Evolutionary conservation across 2,888 invertebrate genomes (phyloP), one percentile per base, ranked within the genome.

Genomic region (Galerucella nymphaeae): DNA sequence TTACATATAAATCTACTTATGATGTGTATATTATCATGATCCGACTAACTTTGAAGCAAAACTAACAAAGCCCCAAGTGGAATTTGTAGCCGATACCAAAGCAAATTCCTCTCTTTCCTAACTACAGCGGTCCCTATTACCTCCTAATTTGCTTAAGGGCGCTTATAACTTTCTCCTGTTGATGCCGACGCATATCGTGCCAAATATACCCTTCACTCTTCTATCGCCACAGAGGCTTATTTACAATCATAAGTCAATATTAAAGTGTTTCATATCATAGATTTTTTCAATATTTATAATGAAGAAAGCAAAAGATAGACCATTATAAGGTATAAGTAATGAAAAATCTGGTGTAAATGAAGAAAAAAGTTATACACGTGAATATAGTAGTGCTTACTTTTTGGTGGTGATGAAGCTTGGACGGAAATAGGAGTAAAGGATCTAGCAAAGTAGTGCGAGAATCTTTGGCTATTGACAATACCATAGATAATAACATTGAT

Each of bases 121-220:
- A 64, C 63, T 30, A 70, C 16, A 63, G 14, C 63, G 53, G 42
- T 55, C 62, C 45, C 53, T 69, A 70, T 70, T 70, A 70, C 70
- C 70, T 70, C 57, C 70, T 70, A 70, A 70, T 70, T 63, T 70
- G 70, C 63, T 70, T 64, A 70, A 70, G 63, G 63, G 64, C 70
- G 20, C 63, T 55, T 48, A 42, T 63, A 63, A 64, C 70, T 63
- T 70, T 70, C 70, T 18, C 57, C 57, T 18, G 42, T 38, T 55
- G 63, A 41, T 20, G 48, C 38, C 16, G 38, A 10, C 10, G 41
- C 42, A 41, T 18, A 13, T 62, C n/a, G 18, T 23, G 30, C 58
- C 16, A 11, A 62, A 62, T 20, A 42, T 38, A 62, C 61, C 18
- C 58, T 38, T 59, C 38, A 14, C 50, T 38, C 66, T 38, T 67